phyloP scores from a whole-genome alignment of 2,797 vertebrate species.

The Poeciliopsis gracilis region DNA sequence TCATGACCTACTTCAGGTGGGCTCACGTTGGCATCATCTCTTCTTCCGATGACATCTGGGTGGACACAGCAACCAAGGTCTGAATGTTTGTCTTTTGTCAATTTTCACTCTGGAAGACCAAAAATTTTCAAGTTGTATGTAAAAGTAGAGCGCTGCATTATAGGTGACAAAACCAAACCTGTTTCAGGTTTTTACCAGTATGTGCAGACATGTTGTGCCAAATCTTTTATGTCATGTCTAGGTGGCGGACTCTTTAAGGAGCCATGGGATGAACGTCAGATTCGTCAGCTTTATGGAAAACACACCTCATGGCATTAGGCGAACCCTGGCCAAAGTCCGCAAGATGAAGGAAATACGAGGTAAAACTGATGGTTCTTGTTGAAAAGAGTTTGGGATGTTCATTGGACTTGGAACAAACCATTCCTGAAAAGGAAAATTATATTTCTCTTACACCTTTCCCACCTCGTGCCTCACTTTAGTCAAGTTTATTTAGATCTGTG shows the following conservation, averaged over 20 bases:
- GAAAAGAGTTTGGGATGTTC: background rate
- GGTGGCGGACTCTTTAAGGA: conserved; percentile 84
- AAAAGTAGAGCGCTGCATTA: background rate
- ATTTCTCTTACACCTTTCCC: background rate
- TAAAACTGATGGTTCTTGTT: conserved; percentile 34
- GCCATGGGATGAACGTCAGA: conserved; percentile 82
- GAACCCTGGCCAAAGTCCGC: conserved; percentile 80
- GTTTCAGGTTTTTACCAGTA: background rate
- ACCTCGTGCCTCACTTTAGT: background rate
- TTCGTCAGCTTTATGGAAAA: conserved; percentile 79
- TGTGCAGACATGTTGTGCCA: background rate
- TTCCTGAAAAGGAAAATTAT: background rate
- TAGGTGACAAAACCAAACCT: background rate
- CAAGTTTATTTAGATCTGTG: background rate
- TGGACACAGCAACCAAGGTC: conserved; percentile 83
- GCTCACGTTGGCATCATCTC: conserved; percentile 88
- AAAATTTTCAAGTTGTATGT: background rate
- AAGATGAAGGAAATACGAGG: conserved; percentile 80
- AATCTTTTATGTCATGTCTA: conserved; percentile 20
- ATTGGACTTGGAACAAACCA: background rate
- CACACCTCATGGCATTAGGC: conserved; percentile 76
- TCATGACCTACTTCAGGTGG: conserved; percentile 89
- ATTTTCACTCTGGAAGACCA: background rate
- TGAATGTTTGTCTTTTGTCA: conserved; percentile 4
- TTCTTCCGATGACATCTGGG: conserved; percentile 88